Evolutionary conservation across 2,888 invertebrate genomes (phyloP), one percentile per base, ranked within the genome.

Genomic region (Drosophila anomelani): DNA sequence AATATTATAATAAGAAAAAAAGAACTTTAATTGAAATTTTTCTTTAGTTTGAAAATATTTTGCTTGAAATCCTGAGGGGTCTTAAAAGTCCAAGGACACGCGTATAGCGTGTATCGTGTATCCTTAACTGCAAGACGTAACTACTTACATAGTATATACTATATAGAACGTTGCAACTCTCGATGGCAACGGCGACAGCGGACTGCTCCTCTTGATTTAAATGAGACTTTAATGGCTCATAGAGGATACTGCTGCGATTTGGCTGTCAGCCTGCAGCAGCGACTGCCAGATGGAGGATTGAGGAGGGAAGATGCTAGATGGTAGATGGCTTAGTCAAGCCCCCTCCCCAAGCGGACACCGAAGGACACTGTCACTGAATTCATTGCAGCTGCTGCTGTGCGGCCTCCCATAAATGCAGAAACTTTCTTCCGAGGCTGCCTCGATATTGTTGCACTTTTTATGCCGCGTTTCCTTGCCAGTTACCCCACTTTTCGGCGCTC

Each of bases 371-470:
- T 39, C 54, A 51, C 20, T 34, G 64, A 73, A 62, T 62, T 70
- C 57, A 47, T 72, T 58, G 62, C 68, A 71, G 59, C 47, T 47
- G 49, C 71, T 55, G 43, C 58, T 55, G 56, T 43, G 56, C 55
- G 54, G 36, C 51, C 51, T 53, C 36, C 51, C 59, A 60, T 60
- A 60, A 60, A 61, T 61, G 60, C 41, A 34, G 23, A 61, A 61
- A 61, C 54, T 67, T 67, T 57, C 38, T 60, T 17, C 49, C 38
- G 57, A 57, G 60, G 58, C 56, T 47, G 57, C 73, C 57, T 59
- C 61, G 75, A 77, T 78, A 64, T 58, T 63, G 77, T 64, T 79
- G 76, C 79, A 73, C 58, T 76, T 70, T 76, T 66, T 57, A 38
- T 59, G 59, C 55, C 39, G 56, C 55, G 29, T 7, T 29, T 12